Percentiles rank a stretch among this genome's conserved stretches.
phyloP scores from a whole-genome alignment of 2,113 vertebrate genomes.

The Mus musculus region GRCm39 chr8:116379001-116379500 shows the following conservation, averaged over 20 bases:
- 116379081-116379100: neutral
- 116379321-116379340: neutral
- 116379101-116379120: neutral
- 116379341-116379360: neutral
- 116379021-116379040: neutral
- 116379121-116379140: neutral
- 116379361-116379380: neutral
- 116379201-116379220: neutral
- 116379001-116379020: conserved; percentile 17
- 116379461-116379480: neutral
- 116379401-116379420: neutral
- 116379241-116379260: neutral
- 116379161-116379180: neutral
- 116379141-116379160: neutral
- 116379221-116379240: neutral
- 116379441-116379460: neutral
- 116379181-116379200: neutral
- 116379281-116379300: neutral
- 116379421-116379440: neutral
- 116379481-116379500: neutral
- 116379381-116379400: neutral
- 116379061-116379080: neutral
- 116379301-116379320: neutral
- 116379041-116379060: neutral
- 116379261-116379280: conserved; percentile 8